Evolutionary conservation across 2,797 vertebrate genomes (phyloP), one percentile per base, ranked within the genome.

Genomic region (Enoplosus armatus): DNA sequence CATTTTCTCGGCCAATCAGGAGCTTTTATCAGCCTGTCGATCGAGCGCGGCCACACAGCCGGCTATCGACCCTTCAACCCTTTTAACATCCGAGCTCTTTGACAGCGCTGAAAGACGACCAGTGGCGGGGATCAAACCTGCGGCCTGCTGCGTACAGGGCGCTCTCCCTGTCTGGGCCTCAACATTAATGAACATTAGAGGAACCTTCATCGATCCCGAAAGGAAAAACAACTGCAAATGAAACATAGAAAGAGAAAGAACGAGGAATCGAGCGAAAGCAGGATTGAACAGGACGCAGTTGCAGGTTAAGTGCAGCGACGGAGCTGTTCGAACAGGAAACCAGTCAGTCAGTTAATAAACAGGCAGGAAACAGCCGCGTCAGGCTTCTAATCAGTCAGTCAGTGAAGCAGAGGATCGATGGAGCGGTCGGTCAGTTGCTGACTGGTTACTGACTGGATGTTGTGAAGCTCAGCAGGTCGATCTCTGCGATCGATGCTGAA

Each of bases 401-500:
- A 62, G 58, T 1, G 79, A 59, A 35, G 76, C 75, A 2, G 75
- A 11, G 29, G 78, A 60, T 89, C 84, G 33, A 85, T 87, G 85
- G 20, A 55, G 72, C 58, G 29, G 79, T n/a, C 66, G 29, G 33
- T 71, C 84, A 71, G 76, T 85, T 51, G 73, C 72, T 67, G 83
- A 54, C 89, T 89, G 89, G 73, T 91, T 90, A 79, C 87, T 39
- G 83, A 74, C 88, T 87, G 89, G 81, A 82, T 82, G 84, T 85
- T 88, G 86, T 75, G 85, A 86, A 29, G 82, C 89, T 87, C 88
- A 80, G 84, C 82, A 53, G 86, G 90, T 92, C 89, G 83, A 91
- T 90, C 43, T 66, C 16, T 56, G 66, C 20, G 24, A 89, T 93
- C 88, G 54, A 93, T 92, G 87, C 70, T 75, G 84, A 89, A 90